Conservation (phyloP, 1,140 invertebrate species). For the Drosophila trapezifrons region DNA sequence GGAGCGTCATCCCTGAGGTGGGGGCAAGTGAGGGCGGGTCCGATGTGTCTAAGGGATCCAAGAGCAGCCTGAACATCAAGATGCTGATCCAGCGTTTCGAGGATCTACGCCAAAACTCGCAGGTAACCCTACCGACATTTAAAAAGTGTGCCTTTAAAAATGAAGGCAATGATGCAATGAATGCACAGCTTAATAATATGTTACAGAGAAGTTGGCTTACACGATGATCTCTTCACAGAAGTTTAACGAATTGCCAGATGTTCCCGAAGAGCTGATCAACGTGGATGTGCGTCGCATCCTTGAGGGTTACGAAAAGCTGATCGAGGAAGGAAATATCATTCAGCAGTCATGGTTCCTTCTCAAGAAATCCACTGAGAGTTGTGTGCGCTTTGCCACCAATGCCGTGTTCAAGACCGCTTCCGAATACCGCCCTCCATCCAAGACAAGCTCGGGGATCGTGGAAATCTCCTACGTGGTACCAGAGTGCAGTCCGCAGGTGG, state of each 20-base stretch:
- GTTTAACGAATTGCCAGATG: slow-evolving; percentile 42
- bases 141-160: no score
- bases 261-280: slow-evolving; percentile 58
- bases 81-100: slow-evolving; percentile 60
- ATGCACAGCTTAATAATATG: not conserved
- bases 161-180: no score
- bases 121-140: slow-evolving; percentile 3
- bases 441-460: not conserved
- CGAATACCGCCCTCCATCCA: not conserved
- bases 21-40: no score
- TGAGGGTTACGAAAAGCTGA: slow-evolving; percentile 57
- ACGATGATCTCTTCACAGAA: slow-evolving; percentile 11
- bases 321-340: slow-evolving; percentile 52
- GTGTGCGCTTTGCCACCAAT: slow-evolving; percentile 36
- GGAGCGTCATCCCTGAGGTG: not conserved
- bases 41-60: not conserved
- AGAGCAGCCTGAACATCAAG: slow-evolving; percentile 46
- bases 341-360: slow-evolving; percentile 61
- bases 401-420: not conserved
- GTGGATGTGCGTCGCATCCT: slow-evolving; percentile 65
- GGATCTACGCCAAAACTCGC: slow-evolving; percentile 58
- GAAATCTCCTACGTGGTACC: not conserved
- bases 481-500: not conserved
- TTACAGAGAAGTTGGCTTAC: not conserved
- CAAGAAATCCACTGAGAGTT: slow-evolving; percentile 56